Conservation (phyloP, 2,888 invertebrate species). For the Lycia hirtaria region DNA sequence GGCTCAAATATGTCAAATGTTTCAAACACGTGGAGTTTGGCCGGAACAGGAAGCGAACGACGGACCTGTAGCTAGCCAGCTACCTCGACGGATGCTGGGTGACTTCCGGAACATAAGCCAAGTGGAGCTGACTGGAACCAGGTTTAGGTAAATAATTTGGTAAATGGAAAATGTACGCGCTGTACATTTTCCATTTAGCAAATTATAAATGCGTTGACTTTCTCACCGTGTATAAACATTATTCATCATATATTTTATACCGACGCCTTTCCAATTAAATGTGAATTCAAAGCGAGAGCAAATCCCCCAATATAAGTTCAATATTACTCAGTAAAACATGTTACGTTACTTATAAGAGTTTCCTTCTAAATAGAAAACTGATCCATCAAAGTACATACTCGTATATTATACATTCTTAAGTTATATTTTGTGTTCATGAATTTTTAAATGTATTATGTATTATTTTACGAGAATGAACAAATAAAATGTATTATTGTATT, state of each 20-base stretch:
- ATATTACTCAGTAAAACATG: neutral
- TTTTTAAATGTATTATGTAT: too few relatives aligned
- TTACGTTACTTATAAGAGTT: neutral
- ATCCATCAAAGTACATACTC: too few relatives aligned
- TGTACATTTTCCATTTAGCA: too few relatives aligned
- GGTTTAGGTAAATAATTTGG: neutral
- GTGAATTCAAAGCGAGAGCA: too few relatives aligned
- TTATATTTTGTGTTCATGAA: too few relatives aligned
- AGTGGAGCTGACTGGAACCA: neutral
- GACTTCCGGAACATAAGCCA: neutral
- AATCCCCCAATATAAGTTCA: neutral
- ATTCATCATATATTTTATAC: neutral
- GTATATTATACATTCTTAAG: too few relatives aligned
- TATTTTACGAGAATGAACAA: too few relatives aligned
- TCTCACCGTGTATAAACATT: too few relatives aligned
- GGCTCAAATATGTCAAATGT: neutral
- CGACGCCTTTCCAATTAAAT: neutral
- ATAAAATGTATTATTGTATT: too few relatives aligned
- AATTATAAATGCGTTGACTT: too few relatives aligned
- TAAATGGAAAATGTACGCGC: too few relatives aligned
- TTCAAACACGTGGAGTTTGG: constrained; percentile 3
- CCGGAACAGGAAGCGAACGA: constrained; percentile 9
- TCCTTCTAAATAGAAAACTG: neutral
- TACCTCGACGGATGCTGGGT: constrained; percentile 1
- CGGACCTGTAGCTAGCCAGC: neutral